Percentiles rank a stretch among this genome's conserved stretches.
phyloP scores from a whole-genome alignment of 2,797 vertebrate species.

The Melanotaenia trifasciata region DNA sequence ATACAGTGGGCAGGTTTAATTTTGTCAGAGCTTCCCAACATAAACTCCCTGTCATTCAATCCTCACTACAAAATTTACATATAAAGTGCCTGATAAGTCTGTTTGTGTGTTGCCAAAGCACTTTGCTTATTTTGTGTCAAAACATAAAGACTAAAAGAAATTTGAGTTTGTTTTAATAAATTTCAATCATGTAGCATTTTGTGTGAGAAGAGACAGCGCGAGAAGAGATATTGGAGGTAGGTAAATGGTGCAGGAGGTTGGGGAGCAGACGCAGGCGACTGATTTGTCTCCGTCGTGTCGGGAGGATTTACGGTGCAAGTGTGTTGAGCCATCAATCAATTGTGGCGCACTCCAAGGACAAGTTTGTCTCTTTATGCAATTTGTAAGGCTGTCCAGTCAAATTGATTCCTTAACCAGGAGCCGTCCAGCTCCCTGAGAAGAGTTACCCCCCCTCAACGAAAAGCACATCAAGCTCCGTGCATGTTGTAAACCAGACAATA shows the following conservation, averaged over 20 bases:
- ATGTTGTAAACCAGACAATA: conserved; percentile 73
- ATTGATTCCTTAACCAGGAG: conserved; percentile 86
- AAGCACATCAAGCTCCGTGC: conserved; percentile 73
- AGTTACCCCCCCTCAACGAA: conserved; percentile 55
- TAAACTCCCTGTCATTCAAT: conserved; percentile 74
- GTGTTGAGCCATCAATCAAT: conserved; percentile 85
- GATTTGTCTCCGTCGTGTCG: conserved; percentile 80
- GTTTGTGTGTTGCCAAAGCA: conserved; percentile 69
- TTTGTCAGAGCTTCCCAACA: conserved; percentile 66
- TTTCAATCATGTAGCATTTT: conserved; percentile 61
- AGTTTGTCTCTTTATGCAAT: conserved; percentile 85
- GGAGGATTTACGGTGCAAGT: conserved; percentile 83
- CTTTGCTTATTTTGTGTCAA: conserved; percentile 69
- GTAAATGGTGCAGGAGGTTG: conserved; percentile 60
- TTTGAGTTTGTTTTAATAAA: conserved; percentile 69
- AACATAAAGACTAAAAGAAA: conserved; percentile 64
- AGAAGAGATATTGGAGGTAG: conserved; percentile 46
- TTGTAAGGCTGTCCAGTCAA: conserved; percentile 86
- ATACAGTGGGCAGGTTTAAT: conserved; percentile 57
- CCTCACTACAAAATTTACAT: conserved; percentile 77
- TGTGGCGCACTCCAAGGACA: conserved; percentile 81
- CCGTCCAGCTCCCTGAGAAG: conserved; percentile 68
- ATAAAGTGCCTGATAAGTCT: conserved; percentile 83
- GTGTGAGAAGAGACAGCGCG: conserved; percentile 34
- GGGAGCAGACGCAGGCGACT: conserved; percentile 60